Conservation (phyloP, 2,797 vertebrate species). For the Pseudomugil gertrudae region DNA sequence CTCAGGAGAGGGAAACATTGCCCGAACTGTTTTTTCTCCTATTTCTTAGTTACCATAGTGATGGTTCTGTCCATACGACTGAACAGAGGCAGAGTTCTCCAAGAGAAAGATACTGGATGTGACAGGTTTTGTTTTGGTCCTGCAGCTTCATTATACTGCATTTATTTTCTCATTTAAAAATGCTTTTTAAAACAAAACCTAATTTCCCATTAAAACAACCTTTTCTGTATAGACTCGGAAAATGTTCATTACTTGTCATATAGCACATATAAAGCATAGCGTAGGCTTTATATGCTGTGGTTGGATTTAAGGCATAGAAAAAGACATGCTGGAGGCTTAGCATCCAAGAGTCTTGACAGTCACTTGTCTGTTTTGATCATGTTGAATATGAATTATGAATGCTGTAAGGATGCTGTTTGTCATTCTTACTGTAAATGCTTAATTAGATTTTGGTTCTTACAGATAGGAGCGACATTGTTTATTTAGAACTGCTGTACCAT, state of each 20-base stretch:
- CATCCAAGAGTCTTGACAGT: constrained; percentile 13
- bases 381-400: constrained; percentile 51
- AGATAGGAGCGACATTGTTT: constrained; percentile 48
- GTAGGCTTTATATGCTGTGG: not conserved
- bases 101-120: not conserved
- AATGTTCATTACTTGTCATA: no score
- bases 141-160: not conserved
- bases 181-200: not conserved
- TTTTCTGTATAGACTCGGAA: not conserved
- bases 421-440: constrained; percentile 57
- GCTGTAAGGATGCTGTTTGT: constrained; percentile 36
- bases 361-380: constrained; percentile 44
- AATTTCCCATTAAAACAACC: not conserved
- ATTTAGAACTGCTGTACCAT: constrained; percentile 41
- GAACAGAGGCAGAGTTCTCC: not conserved
- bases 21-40: not conserved
- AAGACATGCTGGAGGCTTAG: constrained; percentile 19
- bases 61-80: constrained; percentile 1
- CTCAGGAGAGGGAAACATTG: not conserved
- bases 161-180: not conserved
- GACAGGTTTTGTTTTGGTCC: not conserved
- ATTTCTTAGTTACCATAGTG: constrained; percentile 8
- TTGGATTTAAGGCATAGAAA: constrained; percentile 17
- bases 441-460: constrained; percentile 45
- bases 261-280: no score